Base-by-base conservation (phyloP, 2,888 invertebrate species). In the Eilema depressum region DNA sequence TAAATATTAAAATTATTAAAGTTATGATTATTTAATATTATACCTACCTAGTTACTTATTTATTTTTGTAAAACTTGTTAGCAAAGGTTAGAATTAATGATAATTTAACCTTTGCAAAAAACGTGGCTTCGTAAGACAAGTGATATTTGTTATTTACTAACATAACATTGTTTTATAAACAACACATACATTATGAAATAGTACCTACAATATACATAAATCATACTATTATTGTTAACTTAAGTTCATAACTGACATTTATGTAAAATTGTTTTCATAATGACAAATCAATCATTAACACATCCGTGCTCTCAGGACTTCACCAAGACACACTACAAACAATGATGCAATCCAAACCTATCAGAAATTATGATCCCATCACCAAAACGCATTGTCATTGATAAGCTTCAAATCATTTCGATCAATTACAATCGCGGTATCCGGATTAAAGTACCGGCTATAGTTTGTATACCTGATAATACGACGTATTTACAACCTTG, bases 401-500 rank as follows among this genome's bases (percentile, higher is more conserved):
- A 68, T 70, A 57, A 75, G 75, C 75, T 76, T 76, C 75, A 73
- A 80, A 81, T 71, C 63, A 74, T 68, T 71, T 69, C 71, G 71
- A 66, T 60, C 14, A 28, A 62, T 41, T 65, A 80, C 68, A 28
- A 41, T 64, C 63, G 30, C 59, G 20, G 60, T 77, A 70, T 79
- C 72, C 75, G 77, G 83, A 81, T 83, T 69, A 79, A 33, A 66
- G 53, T 66, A 66, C 30, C 57, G 66, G 23, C 26, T 28, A 60
- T 59, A 74, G 70, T 75, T 68, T 75, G 73, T 69, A 67, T 73
- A 73, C 72, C 73, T 84, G 86, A 87, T 86, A 87, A 83, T 82
- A 78, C 76, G 68, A 79, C 76, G 78, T 80, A 71, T 74, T 73
- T 72, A 76, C 81, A 78, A 86, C 85, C 87, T 87, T 84, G 85